Evolutionary conservation across 2,888 invertebrate species (phyloP).

Genomic region (Drosophila phalerata): DNA sequence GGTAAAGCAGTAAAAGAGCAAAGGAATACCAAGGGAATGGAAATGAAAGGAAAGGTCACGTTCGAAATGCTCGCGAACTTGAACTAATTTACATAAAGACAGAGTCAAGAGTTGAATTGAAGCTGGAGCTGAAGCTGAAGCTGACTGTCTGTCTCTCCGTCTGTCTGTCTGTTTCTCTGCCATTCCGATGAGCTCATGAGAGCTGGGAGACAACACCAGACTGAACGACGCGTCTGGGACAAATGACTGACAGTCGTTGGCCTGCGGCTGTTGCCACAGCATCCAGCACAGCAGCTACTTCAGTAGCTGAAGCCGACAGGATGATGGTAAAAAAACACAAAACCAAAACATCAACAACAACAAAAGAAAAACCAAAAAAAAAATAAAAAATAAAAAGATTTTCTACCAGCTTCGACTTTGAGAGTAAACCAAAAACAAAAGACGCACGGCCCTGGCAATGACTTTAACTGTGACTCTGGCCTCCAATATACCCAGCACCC

Average conservation of each 20-base stretch:
- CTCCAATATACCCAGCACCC: constrained; percentile 7
- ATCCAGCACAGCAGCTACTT: constrained; percentile 78
- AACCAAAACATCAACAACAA: constrained; percentile 22
- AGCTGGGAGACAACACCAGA: constrained; percentile 33
- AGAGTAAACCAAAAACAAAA: constrained; percentile 57
- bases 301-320: constrained; percentile 82
- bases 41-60: constrained; percentile 52
- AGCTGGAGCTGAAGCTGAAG: constrained; percentile 6
- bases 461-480: constrained; percentile 36
- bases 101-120: constrained; percentile 32
- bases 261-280: constrained; percentile 63
- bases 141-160: constrained; percentile 7
- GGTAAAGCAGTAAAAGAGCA: constrained; percentile 3
- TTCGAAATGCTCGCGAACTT: constrained; percentile 56
- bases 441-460: constrained; percentile 55
- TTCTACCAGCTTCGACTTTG: constrained; percentile 38
- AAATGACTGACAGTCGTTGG: constrained; percentile 71
- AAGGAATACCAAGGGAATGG: constrained; percentile 9
- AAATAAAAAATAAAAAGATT: constrained; percentile 25
- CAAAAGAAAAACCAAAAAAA: constrained; percentile 20
- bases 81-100: constrained; percentile 81
- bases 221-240: constrained; percentile 71
- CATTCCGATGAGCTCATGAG: constrained; percentile 28
- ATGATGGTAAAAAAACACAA: constrained; percentile 49
- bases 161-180: background rate